These are phyloP conservation scores for Drosophila mayaguana DNA, from an alignment of 2,888 invertebrate species.

Conservation along the genomic window DNA sequence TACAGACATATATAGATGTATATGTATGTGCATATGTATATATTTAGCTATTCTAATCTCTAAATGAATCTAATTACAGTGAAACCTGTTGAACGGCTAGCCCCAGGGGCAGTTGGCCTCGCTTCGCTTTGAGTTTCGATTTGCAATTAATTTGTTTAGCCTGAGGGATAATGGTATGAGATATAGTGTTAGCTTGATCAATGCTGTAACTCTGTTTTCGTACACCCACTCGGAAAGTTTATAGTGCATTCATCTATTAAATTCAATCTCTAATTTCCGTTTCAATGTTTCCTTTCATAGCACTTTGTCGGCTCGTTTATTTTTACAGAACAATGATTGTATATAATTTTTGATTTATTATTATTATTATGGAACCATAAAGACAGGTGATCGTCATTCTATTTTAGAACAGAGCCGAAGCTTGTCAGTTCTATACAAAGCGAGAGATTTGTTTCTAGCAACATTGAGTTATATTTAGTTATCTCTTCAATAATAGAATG, in stretches of 20 bases:
- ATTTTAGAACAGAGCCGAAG: background rate
- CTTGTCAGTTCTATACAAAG: background rate
- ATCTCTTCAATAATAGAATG: background rate
- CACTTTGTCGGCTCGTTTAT: constrained; percentile 8
- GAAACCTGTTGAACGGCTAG: constrained; percentile 58
- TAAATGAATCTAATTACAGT: constrained; percentile 59
- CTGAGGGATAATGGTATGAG: constrained; percentile 3
- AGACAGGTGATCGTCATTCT: background rate
- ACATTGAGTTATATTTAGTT: background rate
- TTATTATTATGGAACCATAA: background rate
- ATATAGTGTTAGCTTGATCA: constrained; percentile 8
- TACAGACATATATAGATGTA: background rate
- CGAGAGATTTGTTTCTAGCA: background rate
- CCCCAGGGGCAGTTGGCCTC: constrained; percentile 43
- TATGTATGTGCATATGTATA: background rate
- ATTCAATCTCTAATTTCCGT: constrained; percentile 9
- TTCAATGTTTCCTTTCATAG: constrained; percentile 2
- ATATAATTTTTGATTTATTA: background rate
- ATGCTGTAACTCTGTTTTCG: constrained; percentile 1
- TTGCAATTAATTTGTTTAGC: constrained; percentile 30
- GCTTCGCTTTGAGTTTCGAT: constrained; percentile 23
- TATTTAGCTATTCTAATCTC: constrained; percentile 54
- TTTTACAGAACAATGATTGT: background rate
- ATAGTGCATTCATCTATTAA: constrained; percentile 1
- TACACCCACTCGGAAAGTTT: constrained; percentile 4